Conservation (phyloP, 2,888 invertebrate species). For the Diaphora mendica region DNA sequence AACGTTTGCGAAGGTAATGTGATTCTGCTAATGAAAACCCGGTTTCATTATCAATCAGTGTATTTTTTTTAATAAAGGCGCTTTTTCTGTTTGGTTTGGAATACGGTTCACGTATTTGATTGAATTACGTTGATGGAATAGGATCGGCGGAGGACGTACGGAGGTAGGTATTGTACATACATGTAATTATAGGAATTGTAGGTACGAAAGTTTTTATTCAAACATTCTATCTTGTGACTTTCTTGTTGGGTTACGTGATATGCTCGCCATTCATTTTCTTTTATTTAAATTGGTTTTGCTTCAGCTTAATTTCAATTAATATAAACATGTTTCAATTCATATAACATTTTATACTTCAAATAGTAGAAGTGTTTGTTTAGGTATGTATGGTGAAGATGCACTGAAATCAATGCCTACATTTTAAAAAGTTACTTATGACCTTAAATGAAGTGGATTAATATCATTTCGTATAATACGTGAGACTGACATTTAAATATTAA, state of each 20-base stretch:
- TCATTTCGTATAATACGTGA: neutral
- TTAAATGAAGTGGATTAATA: neutral
- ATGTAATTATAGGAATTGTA: neutral
- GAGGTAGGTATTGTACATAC: slow-evolving; percentile 1
- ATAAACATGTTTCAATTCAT: no score
- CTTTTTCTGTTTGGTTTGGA: slow-evolving; percentile 31
- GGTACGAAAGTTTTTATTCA: neutral
- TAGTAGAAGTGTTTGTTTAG: neutral
- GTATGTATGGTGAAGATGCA: neutral
- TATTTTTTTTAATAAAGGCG: slow-evolving; percentile 35
- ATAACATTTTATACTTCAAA: neutral
- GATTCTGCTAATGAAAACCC: slow-evolving; percentile 56
- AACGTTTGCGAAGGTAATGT: slow-evolving; percentile 50
- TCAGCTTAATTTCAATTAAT: no score
- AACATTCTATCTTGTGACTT: neutral
- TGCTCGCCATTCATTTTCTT: neutral
- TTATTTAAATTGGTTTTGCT: neutral
- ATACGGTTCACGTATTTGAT: slow-evolving; percentile 25
- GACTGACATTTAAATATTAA: neutral
- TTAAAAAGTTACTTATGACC: neutral
- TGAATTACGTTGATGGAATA: slow-evolving; percentile 25
- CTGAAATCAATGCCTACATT: neutral
- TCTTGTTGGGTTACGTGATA: neutral
- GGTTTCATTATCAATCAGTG: slow-evolving; percentile 47
- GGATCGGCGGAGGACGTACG: neutral